Evolutionary conservation across 2,888 invertebrate genomes (phyloP).

Genomic region (Conops quadrifasciatus): DNA sequence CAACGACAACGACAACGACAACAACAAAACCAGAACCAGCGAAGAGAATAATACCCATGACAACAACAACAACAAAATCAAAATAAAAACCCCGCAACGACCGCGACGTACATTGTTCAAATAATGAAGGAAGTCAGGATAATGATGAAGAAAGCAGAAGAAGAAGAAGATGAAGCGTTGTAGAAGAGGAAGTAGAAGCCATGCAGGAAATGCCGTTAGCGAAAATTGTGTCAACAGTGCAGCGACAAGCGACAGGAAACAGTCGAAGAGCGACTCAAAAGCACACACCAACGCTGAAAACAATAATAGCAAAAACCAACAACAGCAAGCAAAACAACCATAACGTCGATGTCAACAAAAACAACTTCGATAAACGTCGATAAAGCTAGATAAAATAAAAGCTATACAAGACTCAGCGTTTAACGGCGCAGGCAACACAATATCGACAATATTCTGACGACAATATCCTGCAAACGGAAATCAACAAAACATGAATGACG

Average conservation of each 20-base stretch:
- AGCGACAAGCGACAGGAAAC: neutral
- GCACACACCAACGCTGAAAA: neutral
- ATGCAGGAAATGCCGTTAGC: neutral
- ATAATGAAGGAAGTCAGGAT: no score
- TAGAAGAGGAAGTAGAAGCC: neutral
- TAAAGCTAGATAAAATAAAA: neutral
- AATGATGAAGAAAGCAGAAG: no score
- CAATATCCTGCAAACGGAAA: conserved; percentile 29
- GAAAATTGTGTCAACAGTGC: neutral
- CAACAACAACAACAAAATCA: no score
- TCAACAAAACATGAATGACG: conserved; percentile 8
- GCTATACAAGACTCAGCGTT: no score
- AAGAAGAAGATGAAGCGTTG: neutral
- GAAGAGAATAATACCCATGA: no score
- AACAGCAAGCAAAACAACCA: neutral
- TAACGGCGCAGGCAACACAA: neutral
- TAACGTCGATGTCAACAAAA: neutral
- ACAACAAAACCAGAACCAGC: neutral
- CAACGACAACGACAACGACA: neutral
- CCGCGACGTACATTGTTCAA: no score
- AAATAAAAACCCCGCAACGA: no score
- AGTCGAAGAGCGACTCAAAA: neutral
- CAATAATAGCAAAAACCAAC: neutral
- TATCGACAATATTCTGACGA: conserved; percentile 20
- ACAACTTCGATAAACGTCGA: neutral